Evolutionary conservation across 2,113 vertebrate species (phyloP).

Genomic region (Gymnocephalus cernua): DNA sequence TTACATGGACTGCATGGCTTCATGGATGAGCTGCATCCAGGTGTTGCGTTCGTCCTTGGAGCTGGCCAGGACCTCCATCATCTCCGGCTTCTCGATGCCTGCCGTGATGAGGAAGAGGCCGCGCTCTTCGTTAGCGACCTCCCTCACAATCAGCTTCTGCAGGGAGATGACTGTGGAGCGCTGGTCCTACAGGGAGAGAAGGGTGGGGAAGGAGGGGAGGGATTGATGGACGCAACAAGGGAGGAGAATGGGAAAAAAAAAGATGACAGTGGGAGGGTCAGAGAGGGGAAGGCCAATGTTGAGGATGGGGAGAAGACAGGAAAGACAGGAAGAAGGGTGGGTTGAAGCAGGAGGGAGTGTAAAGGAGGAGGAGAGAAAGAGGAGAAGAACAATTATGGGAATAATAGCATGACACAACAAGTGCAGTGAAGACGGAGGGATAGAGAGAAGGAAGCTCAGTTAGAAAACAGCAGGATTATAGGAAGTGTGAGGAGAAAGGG

Average conservation of each 20-base stretch:
- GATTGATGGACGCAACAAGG: slow-evolving; percentile 32
- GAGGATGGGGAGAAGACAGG: slow-evolving; percentile 38
- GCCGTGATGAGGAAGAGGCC: slow-evolving; percentile 96
- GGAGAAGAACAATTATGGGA: slow-evolving; percentile 2
- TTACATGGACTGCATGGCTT: slow-evolving; percentile 93
- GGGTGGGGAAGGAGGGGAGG: background rate
- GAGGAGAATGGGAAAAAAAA: slow-evolving; percentile 31
- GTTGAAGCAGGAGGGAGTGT: background rate
- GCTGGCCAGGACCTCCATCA: slow-evolving; percentile 94
- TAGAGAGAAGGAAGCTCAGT: background rate
- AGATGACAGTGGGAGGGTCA: slow-evolving; percentile 64
- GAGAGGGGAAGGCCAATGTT: slow-evolving; percentile 36
- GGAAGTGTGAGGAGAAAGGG: background rate
- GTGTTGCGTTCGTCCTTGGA: slow-evolving; percentile 94
- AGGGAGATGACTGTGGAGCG: slow-evolving; percentile 96
- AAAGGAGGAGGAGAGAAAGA: background rate
- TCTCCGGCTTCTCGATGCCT: slow-evolving; percentile 90
- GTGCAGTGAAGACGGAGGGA: background rate
- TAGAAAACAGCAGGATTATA: background rate
- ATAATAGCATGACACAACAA: slow-evolving; percentile 5
- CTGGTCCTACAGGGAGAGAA: slow-evolving; percentile 87
- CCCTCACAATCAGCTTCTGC: slow-evolving; percentile 97
- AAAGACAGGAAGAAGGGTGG: slow-evolving; percentile 46
- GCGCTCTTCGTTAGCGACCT: slow-evolving; percentile 97
- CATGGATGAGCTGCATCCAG: slow-evolving; percentile 95